phyloP scores from a whole-genome alignment of 2,113 vertebrate species.

The Atrichornis clamosus region DNA sequence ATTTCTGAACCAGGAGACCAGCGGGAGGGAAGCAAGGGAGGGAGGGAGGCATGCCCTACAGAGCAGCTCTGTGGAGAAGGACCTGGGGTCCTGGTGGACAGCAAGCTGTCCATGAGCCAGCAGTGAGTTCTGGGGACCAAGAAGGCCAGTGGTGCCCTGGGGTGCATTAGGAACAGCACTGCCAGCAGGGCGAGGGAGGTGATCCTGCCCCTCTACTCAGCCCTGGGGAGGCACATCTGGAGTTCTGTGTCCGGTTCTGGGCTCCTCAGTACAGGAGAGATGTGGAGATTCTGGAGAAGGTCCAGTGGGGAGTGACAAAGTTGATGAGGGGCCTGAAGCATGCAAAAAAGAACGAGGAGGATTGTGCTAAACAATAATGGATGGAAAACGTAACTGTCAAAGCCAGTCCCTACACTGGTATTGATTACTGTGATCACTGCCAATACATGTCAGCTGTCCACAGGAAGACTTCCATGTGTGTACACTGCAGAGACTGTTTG shows the following conservation, averaged over 20 bases:
- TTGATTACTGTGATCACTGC: not conserved
- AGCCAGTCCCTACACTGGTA: not conserved
- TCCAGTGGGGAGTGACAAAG: not conserved
- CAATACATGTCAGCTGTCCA: not conserved
- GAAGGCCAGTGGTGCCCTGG: not conserved
- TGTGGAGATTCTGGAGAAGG: not conserved
- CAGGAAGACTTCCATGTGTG: not conserved
- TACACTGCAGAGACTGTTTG: not conserved
- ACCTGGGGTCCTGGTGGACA: not conserved
- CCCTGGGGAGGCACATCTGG: no score
- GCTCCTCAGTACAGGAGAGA: not conserved
- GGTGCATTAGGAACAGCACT: not conserved
- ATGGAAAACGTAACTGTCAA: not conserved
- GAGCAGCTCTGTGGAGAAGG: not conserved
- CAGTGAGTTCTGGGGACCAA: not conserved
- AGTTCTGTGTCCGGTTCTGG: no score
- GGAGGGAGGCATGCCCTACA: no score
- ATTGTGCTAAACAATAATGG: not conserved
- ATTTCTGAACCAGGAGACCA: no score
- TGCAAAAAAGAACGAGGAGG: not conserved
- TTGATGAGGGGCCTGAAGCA: not conserved
- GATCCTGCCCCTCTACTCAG: no score
- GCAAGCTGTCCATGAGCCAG: not conserved
- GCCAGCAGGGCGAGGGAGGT: not conserved
- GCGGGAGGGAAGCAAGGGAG: no score